Conservation (phyloP, 2,113 vertebrate species). For the Rhinoderma darwinii region DNA sequence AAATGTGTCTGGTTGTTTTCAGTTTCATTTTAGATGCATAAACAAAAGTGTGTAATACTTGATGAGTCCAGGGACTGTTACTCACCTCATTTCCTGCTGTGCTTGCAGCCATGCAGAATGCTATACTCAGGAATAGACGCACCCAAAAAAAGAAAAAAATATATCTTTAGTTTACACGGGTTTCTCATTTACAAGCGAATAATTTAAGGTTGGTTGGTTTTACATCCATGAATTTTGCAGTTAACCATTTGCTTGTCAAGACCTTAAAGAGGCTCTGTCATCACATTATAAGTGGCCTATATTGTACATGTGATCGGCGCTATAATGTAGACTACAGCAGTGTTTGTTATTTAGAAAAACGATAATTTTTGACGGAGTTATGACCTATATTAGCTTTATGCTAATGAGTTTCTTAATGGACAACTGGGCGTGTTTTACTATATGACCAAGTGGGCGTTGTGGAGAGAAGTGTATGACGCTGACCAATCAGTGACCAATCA, state of each 20-base stretch:
- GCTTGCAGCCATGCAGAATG: constrained; percentile 90
- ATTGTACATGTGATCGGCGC: too few relatives aligned
- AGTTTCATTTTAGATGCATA: constrained; percentile 14
- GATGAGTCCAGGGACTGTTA: constrained; percentile 62
- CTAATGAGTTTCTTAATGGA: too few relatives aligned
- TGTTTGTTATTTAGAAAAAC: too few relatives aligned
- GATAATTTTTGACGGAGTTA: too few relatives aligned
- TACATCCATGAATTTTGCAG: background rate
- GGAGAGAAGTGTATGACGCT: too few relatives aligned
- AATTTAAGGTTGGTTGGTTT: background rate
- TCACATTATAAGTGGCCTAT: too few relatives aligned
- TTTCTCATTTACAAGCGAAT: background rate
- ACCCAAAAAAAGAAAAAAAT: constrained; percentile 66
- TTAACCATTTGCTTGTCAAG: background rate
- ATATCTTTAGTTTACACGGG: background rate
- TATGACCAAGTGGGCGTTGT: too few relatives aligned
- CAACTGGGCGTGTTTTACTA: too few relatives aligned
- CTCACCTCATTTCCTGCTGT: constrained; percentile 90
- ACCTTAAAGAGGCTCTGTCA: background rate
- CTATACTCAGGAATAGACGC: constrained; percentile 73
- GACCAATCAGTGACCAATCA: too few relatives aligned
- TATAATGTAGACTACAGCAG: too few relatives aligned
- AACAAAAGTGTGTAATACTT: constrained; percentile 11
- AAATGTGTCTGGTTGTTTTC: background rate
- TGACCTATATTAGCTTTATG: too few relatives aligned